A percentile compares a stretch with the other conserved stretches of the same genome.
These are phyloP conservation scores for Sebastes oblongus DNA, from an alignment of 2,797 vertebrate species.

Conservation along the genomic window DNA sequence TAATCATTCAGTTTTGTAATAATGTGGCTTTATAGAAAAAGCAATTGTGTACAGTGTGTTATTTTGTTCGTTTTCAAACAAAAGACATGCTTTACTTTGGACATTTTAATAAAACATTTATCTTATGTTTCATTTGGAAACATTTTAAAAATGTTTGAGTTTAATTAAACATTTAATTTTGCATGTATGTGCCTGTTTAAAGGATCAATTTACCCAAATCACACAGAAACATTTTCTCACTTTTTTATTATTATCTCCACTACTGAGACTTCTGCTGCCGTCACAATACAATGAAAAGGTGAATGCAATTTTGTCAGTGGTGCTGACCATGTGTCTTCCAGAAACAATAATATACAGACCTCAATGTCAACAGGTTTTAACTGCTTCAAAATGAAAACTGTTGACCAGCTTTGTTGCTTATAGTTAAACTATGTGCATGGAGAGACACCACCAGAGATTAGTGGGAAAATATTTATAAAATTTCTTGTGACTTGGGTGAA, in stretches of 20 bases:
- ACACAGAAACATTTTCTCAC: not conserved
- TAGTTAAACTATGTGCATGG: not conserved
- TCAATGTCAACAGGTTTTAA: not conserved
- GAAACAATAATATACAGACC: slow-evolving; percentile 18
- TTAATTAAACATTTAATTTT: slow-evolving; percentile 70
- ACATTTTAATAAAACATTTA: slow-evolving; percentile 7
- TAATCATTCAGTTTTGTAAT: slow-evolving; percentile 28
- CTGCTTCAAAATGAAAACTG: not conserved
- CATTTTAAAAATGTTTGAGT: slow-evolving; percentile 64
- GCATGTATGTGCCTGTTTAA: slow-evolving; percentile 32
- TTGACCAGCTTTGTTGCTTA: not conserved
- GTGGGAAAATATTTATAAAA: not conserved
- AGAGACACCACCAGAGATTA: not conserved
- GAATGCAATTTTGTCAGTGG: not conserved
- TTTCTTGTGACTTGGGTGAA: slow-evolving; percentile 16
- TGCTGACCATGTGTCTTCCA: slow-evolving; percentile 28
- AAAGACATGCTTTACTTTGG: slow-evolving; percentile 31
- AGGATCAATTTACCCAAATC: slow-evolving; percentile 4
- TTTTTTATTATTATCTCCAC: slow-evolving; percentile 4
- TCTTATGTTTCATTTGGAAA: slow-evolving; percentile 66
- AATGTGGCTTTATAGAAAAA: slow-evolving; percentile 19
- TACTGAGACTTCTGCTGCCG: not conserved
- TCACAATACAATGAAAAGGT: not conserved
- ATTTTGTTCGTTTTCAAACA: slow-evolving; percentile 26
- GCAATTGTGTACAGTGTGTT: slow-evolving; percentile 23